phyloP scores from a whole-genome alignment of 92 coral and sea anemone species.

The Epizoanthus scotinus region DNA sequence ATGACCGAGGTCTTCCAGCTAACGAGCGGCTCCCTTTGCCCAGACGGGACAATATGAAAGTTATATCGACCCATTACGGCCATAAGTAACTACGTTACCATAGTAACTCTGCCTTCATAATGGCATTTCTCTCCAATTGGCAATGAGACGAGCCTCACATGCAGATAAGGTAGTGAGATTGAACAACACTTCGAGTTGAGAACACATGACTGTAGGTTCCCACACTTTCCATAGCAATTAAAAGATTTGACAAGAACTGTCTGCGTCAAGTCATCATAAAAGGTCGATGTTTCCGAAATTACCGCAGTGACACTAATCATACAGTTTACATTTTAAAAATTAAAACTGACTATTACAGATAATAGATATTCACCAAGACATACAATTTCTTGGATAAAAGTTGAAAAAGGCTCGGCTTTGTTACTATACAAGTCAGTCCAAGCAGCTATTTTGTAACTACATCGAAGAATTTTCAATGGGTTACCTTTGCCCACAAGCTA shows the following conservation, averaged over 20 bases:
- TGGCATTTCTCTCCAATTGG: not conserved
- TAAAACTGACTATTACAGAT: not conserved
- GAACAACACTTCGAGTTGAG: not conserved
- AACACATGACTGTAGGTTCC: not conserved
- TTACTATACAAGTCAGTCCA: too few relatives aligned
- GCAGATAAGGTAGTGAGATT: not conserved
- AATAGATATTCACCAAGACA: not conserved
- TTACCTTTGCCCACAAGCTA: too few relatives aligned
- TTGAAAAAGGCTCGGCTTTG: too few relatives aligned
- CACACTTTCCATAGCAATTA: too few relatives aligned
- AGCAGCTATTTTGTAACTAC: too few relatives aligned
- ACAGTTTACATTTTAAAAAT: not conserved
- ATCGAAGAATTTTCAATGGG: too few relatives aligned
- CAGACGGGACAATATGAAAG: not conserved
- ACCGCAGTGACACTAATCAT: not conserved
- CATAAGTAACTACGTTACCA: not conserved
- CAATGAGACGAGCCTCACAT: not conserved
- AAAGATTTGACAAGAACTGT: too few relatives aligned
- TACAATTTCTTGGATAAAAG: too few relatives aligned
- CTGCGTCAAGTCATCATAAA: not conserved
- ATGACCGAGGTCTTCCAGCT: not conserved
- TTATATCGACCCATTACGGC: not conserved
- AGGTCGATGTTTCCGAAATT: not conserved
- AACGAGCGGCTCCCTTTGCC: not conserved
- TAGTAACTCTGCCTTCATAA: slow-evolving; percentile 3